Evolutionary conservation across 1,140 invertebrate species (phyloP).

Genomic region (Monochamus saltuarius): DNA sequence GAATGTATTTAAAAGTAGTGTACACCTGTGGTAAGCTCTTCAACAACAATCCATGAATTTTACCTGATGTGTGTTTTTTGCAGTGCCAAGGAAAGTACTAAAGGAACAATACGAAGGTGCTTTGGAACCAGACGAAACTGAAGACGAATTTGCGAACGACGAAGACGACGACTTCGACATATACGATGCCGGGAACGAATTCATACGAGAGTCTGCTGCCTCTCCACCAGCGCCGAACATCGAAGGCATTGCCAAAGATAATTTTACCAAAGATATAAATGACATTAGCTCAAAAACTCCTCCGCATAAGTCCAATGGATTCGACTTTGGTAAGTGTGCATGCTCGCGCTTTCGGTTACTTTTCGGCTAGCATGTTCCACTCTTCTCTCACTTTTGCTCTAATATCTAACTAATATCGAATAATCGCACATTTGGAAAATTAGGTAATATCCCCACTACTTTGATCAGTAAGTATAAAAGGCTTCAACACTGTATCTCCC

Average conservation of each 20-base stretch:
- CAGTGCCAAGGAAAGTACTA: slow-evolving; percentile 81
- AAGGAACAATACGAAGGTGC: slow-evolving; percentile 74
- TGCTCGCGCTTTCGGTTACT: no score
- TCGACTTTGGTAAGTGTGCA: slow-evolving; percentile 38
- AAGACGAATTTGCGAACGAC: slow-evolving; percentile 47
- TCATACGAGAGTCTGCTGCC: slow-evolving; percentile 47
- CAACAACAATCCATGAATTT: not conserved
- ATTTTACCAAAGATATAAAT: slow-evolving; percentile 37
- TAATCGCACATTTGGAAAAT: no score
- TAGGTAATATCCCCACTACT: no score
- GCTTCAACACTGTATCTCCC: no score
- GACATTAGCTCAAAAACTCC: slow-evolving; percentile 28
- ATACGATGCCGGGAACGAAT: slow-evolving; percentile 55
- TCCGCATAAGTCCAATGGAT: slow-evolving; percentile 29
- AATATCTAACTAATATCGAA: no score
- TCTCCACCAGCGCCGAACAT: slow-evolving; percentile 42
- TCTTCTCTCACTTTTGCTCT: no score
- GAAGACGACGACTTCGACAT: slow-evolving; percentile 53
- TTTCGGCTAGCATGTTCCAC: no score
- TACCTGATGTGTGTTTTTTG: slow-evolving; percentile 4
- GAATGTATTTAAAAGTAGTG: slow-evolving; percentile 88
- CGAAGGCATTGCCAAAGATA: slow-evolving; percentile 34
- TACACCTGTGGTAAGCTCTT: slow-evolving; percentile 88
- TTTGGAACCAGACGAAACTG: slow-evolving; percentile 69
- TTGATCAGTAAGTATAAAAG: no score